phyloP scores from a whole-genome alignment of 2,113 vertebrate genomes.

The Daboia siamensis region DNA sequence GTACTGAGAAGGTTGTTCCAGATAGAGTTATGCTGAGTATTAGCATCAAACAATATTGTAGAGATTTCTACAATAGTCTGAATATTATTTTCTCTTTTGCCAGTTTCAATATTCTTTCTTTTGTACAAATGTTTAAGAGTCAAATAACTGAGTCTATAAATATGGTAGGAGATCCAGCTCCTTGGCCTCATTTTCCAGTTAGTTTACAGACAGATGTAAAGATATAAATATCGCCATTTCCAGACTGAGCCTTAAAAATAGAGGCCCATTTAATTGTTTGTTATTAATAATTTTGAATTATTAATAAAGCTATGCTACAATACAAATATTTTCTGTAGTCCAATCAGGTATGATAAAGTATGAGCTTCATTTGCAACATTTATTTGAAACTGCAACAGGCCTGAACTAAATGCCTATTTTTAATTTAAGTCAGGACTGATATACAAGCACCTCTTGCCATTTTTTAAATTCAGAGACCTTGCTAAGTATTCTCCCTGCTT shows the following conservation, averaged over 20 bases:
- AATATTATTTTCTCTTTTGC: conserved; percentile 31
- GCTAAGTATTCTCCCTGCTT: background rate
- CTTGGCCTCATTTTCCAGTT: conserved; percentile 34
- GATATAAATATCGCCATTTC: conserved; percentile 51
- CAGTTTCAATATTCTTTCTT: conserved; percentile 12
- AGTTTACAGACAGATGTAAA: conserved; percentile 45
- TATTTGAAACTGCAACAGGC: conserved; percentile 34
- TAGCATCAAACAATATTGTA: conserved; percentile 14
- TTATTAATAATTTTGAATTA: conserved; percentile 36
- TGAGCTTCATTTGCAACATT: conserved; percentile 26
- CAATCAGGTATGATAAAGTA: conserved; percentile 23
- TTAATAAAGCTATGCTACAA: conserved; percentile 35
- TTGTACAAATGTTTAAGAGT: conserved; percentile 6
- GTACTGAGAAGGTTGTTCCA: conserved; percentile 26
- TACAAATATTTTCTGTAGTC: conserved; percentile 32
- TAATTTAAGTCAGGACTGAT: conserved; percentile 5
- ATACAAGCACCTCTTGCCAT: conserved; percentile 31
- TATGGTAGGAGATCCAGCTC: conserved; percentile 59
- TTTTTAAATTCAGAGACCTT: background rate
- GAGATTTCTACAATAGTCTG: conserved; percentile 13
- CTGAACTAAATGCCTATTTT: conserved; percentile 21
- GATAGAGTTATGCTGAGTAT: background rate
- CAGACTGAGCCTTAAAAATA: conserved; percentile 51
- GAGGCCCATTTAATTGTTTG: conserved; percentile 43
- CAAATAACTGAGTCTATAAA: conserved; percentile 28